Percentiles rank a stretch among this genome's conserved stretches.
phyloP scores from a whole-genome alignment of 2,113 vertebrate species.

The Cacatua alba region DNA sequence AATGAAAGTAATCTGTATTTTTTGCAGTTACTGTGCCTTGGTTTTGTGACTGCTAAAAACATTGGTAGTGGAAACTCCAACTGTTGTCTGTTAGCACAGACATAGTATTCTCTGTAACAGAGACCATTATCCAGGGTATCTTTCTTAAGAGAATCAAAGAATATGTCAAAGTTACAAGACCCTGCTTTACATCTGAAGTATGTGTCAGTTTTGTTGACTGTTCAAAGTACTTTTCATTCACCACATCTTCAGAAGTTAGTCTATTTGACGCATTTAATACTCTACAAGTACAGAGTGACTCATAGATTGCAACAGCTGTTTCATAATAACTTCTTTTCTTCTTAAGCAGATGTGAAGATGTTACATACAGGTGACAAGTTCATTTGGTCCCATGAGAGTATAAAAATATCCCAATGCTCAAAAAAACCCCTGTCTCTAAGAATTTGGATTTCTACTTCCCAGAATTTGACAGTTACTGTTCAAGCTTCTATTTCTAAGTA shows the following conservation, averaged over 20 bases:
- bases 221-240: neutral
- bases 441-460: neutral
- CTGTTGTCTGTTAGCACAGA: neutral
- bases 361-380: neutral
- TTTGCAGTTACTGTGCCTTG: neutral
- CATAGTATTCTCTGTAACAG: neutral
- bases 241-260: neutral
- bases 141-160: neutral
- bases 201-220: neutral
- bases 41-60: neutral
- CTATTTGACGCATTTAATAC: neutral
- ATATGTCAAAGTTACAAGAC: conserved; percentile 1
- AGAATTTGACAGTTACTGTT: neutral
- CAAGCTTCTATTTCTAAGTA: neutral
- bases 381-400: neutral
- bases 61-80: neutral
- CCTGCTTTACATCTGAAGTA: neutral
- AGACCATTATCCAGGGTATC: neutral
- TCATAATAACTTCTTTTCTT: neutral
- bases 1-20: neutral
- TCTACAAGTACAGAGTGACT: neutral
- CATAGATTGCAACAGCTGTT: neutral
- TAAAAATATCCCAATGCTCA: neutral
- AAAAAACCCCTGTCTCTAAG: neutral
- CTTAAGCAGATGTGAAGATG: conserved; percentile 6